Conservation (phyloP, 2,113 vertebrate species). For the Equus przewalskii region DNA sequence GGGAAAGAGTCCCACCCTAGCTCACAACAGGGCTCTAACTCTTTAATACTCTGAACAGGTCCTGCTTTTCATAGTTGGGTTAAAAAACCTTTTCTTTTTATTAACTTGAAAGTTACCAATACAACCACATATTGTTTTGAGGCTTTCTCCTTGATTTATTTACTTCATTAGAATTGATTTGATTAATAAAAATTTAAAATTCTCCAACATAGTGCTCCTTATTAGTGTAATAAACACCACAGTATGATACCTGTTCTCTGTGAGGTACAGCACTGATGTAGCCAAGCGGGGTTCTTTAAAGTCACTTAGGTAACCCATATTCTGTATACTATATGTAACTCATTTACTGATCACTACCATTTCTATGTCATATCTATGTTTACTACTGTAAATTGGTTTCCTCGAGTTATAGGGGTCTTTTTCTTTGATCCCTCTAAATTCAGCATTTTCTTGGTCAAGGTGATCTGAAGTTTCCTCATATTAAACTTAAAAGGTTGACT, state of each 20-base stretch:
- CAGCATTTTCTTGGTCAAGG: not conserved
- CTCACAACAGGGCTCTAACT: not conserved
- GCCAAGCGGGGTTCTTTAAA: not conserved
- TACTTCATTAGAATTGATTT: not conserved
- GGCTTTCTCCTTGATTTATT: not conserved
- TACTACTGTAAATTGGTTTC: not conserved
- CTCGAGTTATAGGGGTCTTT: not conserved
- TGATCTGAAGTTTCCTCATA: not conserved
- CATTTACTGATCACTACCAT: not conserved
- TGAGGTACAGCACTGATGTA: not conserved
- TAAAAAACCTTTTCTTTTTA: not conserved
- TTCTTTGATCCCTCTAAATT: not conserved
- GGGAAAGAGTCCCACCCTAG: not conserved
- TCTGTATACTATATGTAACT: not conserved
- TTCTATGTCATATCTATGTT: not conserved
- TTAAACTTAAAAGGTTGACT: not conserved
- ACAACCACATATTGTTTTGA: not conserved
- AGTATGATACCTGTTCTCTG: not conserved
- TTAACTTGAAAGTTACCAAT: not conserved
- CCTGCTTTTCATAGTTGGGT: not conserved
- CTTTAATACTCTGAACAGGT: not conserved
- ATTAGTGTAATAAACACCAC: not conserved
- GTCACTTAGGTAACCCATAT: not conserved
- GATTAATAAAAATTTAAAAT: not conserved
- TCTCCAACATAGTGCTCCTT: not conserved